A percentile compares a stretch with the other conserved stretches of the same genome.
These are phyloP conservation scores for Zelleria hepariella DNA, from an alignment of 2,888 invertebrate genomes.

Conservation along the genomic window DNA sequence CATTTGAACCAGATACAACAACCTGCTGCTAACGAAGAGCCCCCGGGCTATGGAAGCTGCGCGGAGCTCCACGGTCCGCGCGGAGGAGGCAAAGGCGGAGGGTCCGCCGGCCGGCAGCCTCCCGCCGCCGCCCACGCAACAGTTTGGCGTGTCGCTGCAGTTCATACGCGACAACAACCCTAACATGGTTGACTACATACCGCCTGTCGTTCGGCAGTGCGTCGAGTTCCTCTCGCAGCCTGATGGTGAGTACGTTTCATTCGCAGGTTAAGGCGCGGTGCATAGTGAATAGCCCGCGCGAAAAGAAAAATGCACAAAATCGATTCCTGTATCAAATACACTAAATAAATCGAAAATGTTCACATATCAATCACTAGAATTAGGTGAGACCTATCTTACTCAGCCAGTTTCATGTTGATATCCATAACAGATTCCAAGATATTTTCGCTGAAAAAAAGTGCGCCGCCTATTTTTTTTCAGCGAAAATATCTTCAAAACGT, in stretches of 20 bases:
- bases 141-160: slow-evolving; percentile 95
- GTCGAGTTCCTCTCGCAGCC: slow-evolving; percentile 91
- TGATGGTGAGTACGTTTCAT: slow-evolving; percentile 86
- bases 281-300: no score
- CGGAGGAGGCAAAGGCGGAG: slow-evolving; percentile 12
- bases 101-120: slow-evolving; percentile 19
- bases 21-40: slow-evolving; percentile 75
- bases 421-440: no score
- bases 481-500: no score
- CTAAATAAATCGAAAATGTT: no score
- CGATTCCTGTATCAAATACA: no score
- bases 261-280: no score
- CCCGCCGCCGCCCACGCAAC: slow-evolving; percentile 78
- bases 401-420: no score
- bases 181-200: slow-evolving; percentile 82
- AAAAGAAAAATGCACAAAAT: no score
- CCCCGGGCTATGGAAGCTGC: slow-evolving; percentile 51
- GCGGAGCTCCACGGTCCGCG: slow-evolving; percentile 17
- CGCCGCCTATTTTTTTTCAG: no score
- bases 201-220: slow-evolving; percentile 93
- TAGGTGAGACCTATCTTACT: no score
- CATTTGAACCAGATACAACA: slow-evolving; percentile 77
- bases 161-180: slow-evolving; percentile 91
- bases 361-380: no score
- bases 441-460: no score